Conservation (phyloP, 2,888 invertebrate species). For the Phengaris alcon region DNA sequence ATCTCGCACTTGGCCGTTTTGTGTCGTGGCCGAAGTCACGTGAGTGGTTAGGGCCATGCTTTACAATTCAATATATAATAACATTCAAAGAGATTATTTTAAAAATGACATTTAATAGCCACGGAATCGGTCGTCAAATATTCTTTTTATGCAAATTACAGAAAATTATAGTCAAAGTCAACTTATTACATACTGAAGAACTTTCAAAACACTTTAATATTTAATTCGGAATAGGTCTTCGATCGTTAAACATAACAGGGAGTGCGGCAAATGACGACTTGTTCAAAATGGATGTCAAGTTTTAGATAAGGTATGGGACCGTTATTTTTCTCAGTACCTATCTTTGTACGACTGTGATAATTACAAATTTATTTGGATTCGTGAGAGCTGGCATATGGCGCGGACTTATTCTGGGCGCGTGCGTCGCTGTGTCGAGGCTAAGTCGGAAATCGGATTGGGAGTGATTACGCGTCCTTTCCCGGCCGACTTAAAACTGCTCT, state of each 20-base stretch:
- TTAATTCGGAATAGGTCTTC: neutral
- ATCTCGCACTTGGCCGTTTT: neutral
- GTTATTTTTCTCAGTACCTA: no score
- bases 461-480: slow-evolving; percentile 31
- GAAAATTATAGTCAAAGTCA: slow-evolving; percentile 2
- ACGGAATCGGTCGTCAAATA: neutral
- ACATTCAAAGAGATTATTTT: neutral
- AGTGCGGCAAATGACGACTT: neutral
- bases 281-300: neutral
- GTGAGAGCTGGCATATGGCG: slow-evolving; percentile 42
- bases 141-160: slow-evolving; percentile 11
- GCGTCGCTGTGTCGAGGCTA: slow-evolving; percentile 28
- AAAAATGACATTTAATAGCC: neutral
- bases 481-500: slow-evolving; percentile 26
- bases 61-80: neutral
- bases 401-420: slow-evolving; percentile 39
- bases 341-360: slow-evolving; percentile 32
- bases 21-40: neutral
- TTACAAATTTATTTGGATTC: slow-evolving; percentile 44
- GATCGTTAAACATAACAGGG: neutral
- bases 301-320: no score
- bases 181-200: neutral
- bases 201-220: neutral
- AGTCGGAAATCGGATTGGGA: slow-evolving; percentile 36
- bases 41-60: neutral